A percentile compares a stretch with the other conserved stretches of the same genome.
Evolutionary conservation across 2,113 vertebrate species (phyloP).

Genomic region (Myodes glareolus): DNA sequence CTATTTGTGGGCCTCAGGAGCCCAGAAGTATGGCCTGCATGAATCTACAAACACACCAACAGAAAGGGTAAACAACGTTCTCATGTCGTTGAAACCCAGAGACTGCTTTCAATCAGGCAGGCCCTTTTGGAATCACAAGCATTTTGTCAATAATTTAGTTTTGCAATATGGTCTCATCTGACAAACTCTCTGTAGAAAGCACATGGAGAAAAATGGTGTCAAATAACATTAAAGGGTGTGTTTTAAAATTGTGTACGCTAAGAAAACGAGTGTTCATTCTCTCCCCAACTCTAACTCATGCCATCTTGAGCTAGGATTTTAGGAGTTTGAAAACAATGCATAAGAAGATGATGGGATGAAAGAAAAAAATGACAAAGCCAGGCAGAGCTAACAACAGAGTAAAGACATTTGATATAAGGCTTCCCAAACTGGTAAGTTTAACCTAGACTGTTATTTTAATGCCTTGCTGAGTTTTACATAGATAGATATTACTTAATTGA

Average conservation of each 20-base stretch:
- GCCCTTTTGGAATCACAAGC: conserved; percentile 51
- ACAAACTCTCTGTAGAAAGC: conserved; percentile 66
- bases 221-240: conserved; percentile 52
- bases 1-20: neutral
- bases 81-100: neutral
- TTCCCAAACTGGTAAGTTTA: conserved; percentile 6
- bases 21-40: neutral
- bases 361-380: neutral
- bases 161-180: conserved; percentile 67
- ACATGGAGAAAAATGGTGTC: conserved; percentile 57
- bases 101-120: conserved; percentile 74
- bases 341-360: conserved; percentile 20
- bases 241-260: conserved; percentile 53
- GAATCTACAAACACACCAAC: conserved; percentile 27
- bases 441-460: conserved; percentile 11
- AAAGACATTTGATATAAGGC: neutral
- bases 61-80: neutral
- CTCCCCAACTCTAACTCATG: conserved; percentile 28
- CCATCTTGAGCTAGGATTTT: conserved; percentile 29
- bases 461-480: conserved; percentile 27
- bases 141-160: conserved; percentile 63
- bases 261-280: conserved; percentile 7
- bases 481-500: neutral
- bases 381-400: neutral
- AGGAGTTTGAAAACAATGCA: conserved; percentile 4